Conservation (phyloP, 2,888 invertebrate genomes). For the Polyploca ridens region DNA sequence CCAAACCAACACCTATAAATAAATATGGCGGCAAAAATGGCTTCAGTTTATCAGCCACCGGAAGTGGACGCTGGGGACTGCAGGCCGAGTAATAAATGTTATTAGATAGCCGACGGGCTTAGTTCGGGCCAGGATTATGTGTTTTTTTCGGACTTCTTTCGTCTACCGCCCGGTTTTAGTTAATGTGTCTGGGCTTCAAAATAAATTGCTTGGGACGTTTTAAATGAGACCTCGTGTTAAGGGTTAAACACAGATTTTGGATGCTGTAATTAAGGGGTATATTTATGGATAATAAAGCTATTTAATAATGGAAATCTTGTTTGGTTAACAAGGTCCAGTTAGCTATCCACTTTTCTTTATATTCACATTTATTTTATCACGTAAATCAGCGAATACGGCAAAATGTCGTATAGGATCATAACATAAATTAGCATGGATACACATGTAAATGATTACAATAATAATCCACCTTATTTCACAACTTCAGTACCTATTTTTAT, state of each 20-base stretch:
- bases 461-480: too few relatives aligned
- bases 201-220: slow-evolving; percentile 76
- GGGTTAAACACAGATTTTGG: slow-evolving; percentile 36
- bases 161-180: slow-evolving; percentile 71
- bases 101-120: slow-evolving; percentile 84
- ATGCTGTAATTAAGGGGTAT: slow-evolving; percentile 24
- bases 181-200: slow-evolving; percentile 79
- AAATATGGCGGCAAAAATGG: slow-evolving; percentile 84
- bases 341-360: neutral
- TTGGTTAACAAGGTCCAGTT: neutral
- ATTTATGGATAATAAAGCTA: slow-evolving; percentile 38
- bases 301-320: slow-evolving; percentile 18
- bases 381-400: too few relatives aligned
- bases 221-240: slow-evolving; percentile 37
- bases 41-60: slow-evolving; percentile 81
- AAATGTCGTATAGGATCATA: too few relatives aligned
- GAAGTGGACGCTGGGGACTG: slow-evolving; percentile 83
- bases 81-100: slow-evolving; percentile 82
- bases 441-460: too few relatives aligned
- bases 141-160: slow-evolving; percentile 75
- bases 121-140: slow-evolving; percentile 69
- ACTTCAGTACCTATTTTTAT: neutral
- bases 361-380: too few relatives aligned
- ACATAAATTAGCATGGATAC: too few relatives aligned
- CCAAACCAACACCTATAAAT: slow-evolving; percentile 78